Percentiles rank a stretch among this genome's conserved stretches.
Conservation (phyloP, 1,140 invertebrate species). For the Pollicipes pollicipes region DNA sequence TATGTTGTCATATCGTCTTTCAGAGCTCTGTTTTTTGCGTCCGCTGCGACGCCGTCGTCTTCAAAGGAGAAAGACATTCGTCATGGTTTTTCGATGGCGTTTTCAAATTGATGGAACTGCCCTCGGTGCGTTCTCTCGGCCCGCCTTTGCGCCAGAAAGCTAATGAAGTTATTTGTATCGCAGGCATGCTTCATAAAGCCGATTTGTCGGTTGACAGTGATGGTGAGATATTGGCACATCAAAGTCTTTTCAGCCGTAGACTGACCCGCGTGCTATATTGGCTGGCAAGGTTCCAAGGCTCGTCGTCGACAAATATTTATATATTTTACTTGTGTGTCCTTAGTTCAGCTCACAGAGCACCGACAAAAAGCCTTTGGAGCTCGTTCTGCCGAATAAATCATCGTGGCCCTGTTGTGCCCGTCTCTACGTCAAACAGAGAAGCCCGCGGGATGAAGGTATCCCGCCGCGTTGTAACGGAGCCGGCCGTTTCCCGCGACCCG, state of each 20-base stretch:
- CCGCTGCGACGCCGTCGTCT: background rate
- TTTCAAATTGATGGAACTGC: background rate
- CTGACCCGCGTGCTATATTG: background rate
- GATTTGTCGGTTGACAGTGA: background rate
- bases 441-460: background rate
- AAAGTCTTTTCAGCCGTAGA: background rate
- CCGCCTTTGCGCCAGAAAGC: background rate
- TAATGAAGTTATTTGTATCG: slow-evolving; percentile 2
- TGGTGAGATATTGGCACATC: slow-evolving; percentile 1
- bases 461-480: background rate
- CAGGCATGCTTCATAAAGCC: background rate
- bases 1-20: background rate
- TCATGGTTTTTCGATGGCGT: background rate
- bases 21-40: background rate
- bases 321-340: background rate
- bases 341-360: background rate
- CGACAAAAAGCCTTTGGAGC: background rate
- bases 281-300: background rate
- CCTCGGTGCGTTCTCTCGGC: background rate
- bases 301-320: slow-evolving; percentile 2
- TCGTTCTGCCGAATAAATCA: background rate
- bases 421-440: background rate
- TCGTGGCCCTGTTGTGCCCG: background rate
- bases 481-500: background rate
- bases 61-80: background rate